These are phyloP conservation scores for Trialeurodes vaporariorum DNA, from an alignment of 1,140 invertebrate species.

Conservation along the genomic window DNA sequence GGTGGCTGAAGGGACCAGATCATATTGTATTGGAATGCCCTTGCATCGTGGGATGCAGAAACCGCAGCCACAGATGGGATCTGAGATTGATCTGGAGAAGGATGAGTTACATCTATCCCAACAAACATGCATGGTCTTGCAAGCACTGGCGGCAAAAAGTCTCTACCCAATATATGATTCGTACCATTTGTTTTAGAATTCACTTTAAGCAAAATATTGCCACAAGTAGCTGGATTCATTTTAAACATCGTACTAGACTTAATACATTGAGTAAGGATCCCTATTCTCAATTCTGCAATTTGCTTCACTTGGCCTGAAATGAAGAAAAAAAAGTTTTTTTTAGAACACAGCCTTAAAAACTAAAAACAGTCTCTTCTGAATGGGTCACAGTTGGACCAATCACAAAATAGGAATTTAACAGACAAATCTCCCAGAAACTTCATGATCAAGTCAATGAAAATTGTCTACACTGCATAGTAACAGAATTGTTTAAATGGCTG, in stretches of 20 bases:
- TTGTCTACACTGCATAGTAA: too few species aligned
- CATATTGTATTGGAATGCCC: slow-evolving; percentile 55
- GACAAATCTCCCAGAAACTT: too few species aligned
- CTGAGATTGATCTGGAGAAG: slow-evolving; percentile 48
- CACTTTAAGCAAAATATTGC: slow-evolving; percentile 73
- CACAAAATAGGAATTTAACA: too few species aligned
- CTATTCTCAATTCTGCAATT: slow-evolving; percentile 55
- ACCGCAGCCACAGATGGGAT: slow-evolving; percentile 78
- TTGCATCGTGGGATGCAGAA: slow-evolving; percentile 51
- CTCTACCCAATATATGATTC: slow-evolving; percentile 45
- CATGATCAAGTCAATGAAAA: too few species aligned
- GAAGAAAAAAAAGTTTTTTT: too few species aligned
- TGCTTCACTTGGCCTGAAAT: slow-evolving; percentile 50
- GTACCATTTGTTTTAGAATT: slow-evolving; percentile 73
- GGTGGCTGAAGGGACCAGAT: slow-evolving; percentile 52
- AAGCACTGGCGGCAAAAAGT: slow-evolving; percentile 26
- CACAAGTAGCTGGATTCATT: slow-evolving; percentile 37
- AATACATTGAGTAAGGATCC: slow-evolving; percentile 72
- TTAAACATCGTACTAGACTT: slow-evolving; percentile 43
- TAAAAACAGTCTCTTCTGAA: too few species aligned
- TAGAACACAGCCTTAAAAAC: too few species aligned
- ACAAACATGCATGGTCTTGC: slow-evolving; percentile 48
- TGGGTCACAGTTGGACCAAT: too few species aligned
- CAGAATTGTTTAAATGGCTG: too few species aligned
- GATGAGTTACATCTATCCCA: slow-evolving; percentile 83